Base-by-base conservation (phyloP, 1,140 invertebrate genomes). In the Brachionus asplanchnoidis region DNA sequence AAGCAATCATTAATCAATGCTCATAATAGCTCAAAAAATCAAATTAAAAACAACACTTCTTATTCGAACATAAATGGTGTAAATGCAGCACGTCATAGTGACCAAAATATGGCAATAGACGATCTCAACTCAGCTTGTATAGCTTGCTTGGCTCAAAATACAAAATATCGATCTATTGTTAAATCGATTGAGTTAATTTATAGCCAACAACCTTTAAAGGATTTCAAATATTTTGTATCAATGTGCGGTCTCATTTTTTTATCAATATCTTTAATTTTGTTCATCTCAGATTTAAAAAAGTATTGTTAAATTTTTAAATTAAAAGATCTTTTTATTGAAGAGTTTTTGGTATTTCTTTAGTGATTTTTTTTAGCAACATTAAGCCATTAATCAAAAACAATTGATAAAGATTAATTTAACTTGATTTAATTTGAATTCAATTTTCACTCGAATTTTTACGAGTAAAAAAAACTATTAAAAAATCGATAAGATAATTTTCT, bases 261-360 rank as follows among this genome's bases (percentile, higher is more conserved):
- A 14, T 77, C 73, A 50, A 77, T 77, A 26, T 44, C 73, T 12
- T 20, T 23, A 26, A 46, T 77, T 77, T 50, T 77, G 32, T 28
- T 77, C 11, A 50, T 77, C n/a, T 32, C 73, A 23, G 73, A 77
- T 46, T 50, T 77, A 26, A 46, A 77, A 77, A 77, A 77, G 73
- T 77, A 77, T 53, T n/a, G 2, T 11, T 44, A 23, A 70, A 7
- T n/a, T 32, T 70, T 70, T 70, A n/a, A n/a, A n/a, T n/a, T n/a
- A n/a, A n/a, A n/a, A n/a, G n/a, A n/a, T n/a, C n/a, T n/a, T n/a
- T n/a, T n/a, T n/a, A n/a, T n/a, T n/a, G n/a, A n/a, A n/a, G n/a
- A n/a, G n/a, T n/a, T n/a, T n/a, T n/a, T n/a, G n/a, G n/a, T n/a
- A 40, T 78, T 78, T 78, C 8, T 42, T 77, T 20, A 4, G n/a